Evolutionary conservation across 2,797 vertebrate species (phyloP).

Genomic region (Melopsittacus undulatus): DNA sequence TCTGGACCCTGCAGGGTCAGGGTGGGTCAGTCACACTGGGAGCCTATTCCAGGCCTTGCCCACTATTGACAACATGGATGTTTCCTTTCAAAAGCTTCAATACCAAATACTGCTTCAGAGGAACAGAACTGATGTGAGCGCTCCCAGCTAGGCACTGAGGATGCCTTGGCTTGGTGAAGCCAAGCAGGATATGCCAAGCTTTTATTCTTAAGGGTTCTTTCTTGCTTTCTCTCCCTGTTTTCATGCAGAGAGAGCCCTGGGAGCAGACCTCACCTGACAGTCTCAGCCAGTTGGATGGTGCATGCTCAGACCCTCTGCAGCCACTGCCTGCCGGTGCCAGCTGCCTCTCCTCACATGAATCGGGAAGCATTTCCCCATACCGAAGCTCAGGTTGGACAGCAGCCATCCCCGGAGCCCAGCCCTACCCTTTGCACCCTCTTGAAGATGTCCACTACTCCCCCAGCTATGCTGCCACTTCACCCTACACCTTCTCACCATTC

Average conservation of each 20-base stretch:
- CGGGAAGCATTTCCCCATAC: conserved; percentile 77
- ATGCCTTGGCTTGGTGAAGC: background rate
- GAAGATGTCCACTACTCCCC: conserved; percentile 86
- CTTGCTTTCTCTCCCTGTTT: background rate
- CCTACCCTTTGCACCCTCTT: conserved; percentile 84
- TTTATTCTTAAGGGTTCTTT: background rate
- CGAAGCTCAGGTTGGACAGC: conserved; percentile 79
- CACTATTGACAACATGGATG: accelerated
- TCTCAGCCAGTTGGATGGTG: conserved; percentile 77
- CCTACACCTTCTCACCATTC: conserved; percentile 82
- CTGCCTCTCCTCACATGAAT: conserved; percentile 81
- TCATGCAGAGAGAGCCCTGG: conserved; percentile 88
- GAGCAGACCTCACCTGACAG: conserved; percentile 82
- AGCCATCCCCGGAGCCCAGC: conserved; percentile 73
- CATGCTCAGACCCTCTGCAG: conserved; percentile 79
- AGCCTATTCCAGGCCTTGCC: background rate
- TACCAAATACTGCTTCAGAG: background rate
- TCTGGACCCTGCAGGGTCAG: background rate
- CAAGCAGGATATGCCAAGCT: background rate
- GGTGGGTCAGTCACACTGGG: background rate
- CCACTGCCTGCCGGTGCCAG: conserved; percentile 53
- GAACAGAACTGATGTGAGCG: background rate
- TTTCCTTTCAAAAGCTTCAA: background rate
- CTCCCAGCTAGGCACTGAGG: background rate
- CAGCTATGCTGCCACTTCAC: conserved; percentile 73